Conservation (phyloP, 2,113 vertebrate genomes). For the Cygnus buccinator region DNA sequence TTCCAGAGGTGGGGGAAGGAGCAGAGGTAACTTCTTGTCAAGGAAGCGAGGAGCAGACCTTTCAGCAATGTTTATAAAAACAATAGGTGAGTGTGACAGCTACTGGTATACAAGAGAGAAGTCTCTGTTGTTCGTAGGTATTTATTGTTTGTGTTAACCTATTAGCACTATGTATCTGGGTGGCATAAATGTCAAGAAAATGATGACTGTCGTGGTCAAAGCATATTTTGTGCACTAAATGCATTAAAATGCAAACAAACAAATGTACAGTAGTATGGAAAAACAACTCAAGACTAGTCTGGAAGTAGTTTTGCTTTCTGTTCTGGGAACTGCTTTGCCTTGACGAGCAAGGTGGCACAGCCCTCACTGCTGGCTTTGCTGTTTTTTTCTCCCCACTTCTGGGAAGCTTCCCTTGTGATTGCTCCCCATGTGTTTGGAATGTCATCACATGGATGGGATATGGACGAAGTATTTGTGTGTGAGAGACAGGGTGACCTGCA, state of each 20-base stretch:
- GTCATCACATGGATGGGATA: no score
- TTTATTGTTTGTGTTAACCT: neutral
- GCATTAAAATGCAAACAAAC: neutral
- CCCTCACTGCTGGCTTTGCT: neutral
- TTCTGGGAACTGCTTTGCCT: neutral
- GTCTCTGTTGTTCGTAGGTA: neutral
- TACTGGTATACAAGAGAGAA: neutral
- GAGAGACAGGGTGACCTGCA: no score
- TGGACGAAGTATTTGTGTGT: neutral
- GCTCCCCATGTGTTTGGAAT: neutral
- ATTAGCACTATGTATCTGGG: neutral
- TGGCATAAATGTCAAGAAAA: neutral
- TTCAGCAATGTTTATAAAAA: neutral
- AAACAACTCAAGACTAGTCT: neutral
- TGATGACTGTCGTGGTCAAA: fast-evolving
- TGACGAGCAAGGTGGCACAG: neutral
- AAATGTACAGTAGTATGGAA: neutral
- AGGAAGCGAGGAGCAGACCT: neutral
- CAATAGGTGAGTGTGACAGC: fast-evolving
- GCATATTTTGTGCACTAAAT: neutral
- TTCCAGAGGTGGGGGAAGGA: neutral
- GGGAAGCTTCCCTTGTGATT: neutral
- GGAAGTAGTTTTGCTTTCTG: neutral
- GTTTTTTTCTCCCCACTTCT: neutral
- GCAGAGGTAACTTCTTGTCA: neutral